phyloP scores from a whole-genome alignment of 2,113 vertebrate species.

The Spilogale gracilis region DNA sequence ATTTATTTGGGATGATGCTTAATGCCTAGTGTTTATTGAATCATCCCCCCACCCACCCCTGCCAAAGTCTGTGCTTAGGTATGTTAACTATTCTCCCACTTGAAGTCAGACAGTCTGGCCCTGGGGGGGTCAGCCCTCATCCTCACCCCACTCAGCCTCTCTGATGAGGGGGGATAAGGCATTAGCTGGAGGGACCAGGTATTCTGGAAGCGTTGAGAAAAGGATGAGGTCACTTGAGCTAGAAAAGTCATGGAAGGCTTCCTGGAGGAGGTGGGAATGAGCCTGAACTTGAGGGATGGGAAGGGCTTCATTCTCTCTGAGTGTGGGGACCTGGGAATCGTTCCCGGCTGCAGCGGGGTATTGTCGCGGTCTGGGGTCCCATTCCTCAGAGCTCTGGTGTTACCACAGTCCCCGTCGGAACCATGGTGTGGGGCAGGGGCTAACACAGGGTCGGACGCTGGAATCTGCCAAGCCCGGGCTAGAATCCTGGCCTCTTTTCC shows the following conservation, averaged over 20 bases:
- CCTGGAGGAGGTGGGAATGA: neutral
- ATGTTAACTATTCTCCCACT: neutral
- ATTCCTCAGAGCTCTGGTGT: neutral
- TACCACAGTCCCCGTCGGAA: neutral
- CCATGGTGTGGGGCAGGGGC: neutral
- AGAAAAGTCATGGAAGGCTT: neutral
- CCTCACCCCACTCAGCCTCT: accelerated
- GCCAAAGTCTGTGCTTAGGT: neutral
- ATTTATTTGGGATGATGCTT: neutral
- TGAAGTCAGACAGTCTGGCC: neutral
- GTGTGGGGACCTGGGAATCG: neutral
- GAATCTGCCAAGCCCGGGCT: neutral
- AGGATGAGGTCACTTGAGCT: neutral
- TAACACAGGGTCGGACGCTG: neutral
- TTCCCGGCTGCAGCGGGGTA: accelerated
- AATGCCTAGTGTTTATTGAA: neutral
- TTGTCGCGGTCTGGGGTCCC: neutral
- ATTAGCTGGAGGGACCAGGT: neutral
- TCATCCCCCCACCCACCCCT: neutral
- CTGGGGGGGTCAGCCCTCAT: neutral
- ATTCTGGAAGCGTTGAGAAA: neutral
- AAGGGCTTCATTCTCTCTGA: neutral
- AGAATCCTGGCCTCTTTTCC: neutral
- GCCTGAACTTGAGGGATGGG: neutral
- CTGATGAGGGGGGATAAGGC: neutral